phyloP scores from a whole-genome alignment of 1,140 invertebrate genomes.

The Vollenhovia emeryi region DNA sequence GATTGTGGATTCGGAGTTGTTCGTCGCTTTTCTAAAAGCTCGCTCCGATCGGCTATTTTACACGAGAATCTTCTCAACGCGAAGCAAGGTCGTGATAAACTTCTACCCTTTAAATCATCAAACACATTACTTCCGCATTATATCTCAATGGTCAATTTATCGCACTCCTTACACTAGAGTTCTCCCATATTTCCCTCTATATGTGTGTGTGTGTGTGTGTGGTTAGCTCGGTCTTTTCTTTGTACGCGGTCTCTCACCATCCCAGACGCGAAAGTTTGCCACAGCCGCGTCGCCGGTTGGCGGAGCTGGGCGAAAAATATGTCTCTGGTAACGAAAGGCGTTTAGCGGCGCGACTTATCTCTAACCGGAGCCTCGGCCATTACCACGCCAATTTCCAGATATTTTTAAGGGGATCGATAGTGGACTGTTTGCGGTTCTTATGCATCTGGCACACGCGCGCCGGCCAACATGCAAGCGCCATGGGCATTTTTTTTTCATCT shows the following conservation, averaged over 20 bases:
- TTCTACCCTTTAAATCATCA: slow-evolving; percentile 42
- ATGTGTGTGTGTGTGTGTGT: neutral
- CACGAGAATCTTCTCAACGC: neutral
- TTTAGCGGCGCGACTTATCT: slow-evolving; percentile 36
- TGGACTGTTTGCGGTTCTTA: slow-evolving; percentile 42
- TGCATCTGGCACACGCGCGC: slow-evolving; percentile 54
- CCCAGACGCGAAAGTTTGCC: slow-evolving; percentile 40
- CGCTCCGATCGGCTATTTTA: neutral
- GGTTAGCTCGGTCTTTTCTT: neutral
- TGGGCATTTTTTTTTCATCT: slow-evolving; percentile 42
- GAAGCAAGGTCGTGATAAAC: slow-evolving; percentile 18
- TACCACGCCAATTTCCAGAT: slow-evolving; percentile 60
- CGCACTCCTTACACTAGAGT: neutral
- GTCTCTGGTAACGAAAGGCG: neutral
- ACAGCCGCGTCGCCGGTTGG: slow-evolving; percentile 41
- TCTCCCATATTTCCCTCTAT: neutral
- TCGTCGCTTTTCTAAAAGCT: neutral
- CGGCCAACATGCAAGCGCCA: slow-evolving; percentile 44
- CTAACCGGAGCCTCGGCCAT: slow-evolving; percentile 53
- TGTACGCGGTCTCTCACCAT: neutral
- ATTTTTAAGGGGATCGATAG: slow-evolving; percentile 67
- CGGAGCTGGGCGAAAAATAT: slow-evolving; percentile 22
- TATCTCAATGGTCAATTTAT: slow-evolving; percentile 44
- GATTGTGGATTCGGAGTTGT: neutral
- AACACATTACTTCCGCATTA: slow-evolving; percentile 31